These are phyloP conservation scores for Panthera leo DNA, from an alignment of 2,113 vertebrate species.

Conservation along the genomic window DNA sequence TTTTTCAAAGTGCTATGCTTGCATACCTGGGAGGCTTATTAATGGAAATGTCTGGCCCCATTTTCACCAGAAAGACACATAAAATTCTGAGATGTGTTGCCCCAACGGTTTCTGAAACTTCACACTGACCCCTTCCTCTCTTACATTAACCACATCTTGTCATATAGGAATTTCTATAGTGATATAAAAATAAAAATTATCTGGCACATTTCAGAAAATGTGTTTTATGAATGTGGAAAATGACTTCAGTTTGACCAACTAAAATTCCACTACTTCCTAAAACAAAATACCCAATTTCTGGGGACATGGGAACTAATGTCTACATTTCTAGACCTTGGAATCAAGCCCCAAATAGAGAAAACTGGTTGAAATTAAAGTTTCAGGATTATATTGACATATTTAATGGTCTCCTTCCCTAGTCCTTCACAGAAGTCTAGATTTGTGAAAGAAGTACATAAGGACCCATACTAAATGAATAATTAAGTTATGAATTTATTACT, in stretches of 20 bases:
- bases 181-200: conserved; percentile 12
- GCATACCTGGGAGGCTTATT: neutral
- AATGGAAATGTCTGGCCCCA: neutral
- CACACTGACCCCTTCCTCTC: neutral
- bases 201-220: neutral
- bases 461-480: neutral
- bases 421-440: neutral
- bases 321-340: neutral
- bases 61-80: neutral
- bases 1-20: neutral
- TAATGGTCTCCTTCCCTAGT: neutral
- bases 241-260: neutral
- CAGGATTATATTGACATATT: neutral
- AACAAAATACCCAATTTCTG: neutral
- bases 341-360: neutral
- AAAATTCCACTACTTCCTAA: neutral
- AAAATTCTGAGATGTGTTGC: neutral
- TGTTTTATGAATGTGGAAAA: neutral
- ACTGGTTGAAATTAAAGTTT: neutral
- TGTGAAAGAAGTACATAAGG: neutral
- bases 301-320: neutral
- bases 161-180: neutral
- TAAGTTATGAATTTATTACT: neutral
- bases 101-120: neutral
- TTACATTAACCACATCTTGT: neutral